Evolutionary conservation across 2,888 invertebrate species (phyloP).

Genomic region (Brachyptera risi): DNA sequence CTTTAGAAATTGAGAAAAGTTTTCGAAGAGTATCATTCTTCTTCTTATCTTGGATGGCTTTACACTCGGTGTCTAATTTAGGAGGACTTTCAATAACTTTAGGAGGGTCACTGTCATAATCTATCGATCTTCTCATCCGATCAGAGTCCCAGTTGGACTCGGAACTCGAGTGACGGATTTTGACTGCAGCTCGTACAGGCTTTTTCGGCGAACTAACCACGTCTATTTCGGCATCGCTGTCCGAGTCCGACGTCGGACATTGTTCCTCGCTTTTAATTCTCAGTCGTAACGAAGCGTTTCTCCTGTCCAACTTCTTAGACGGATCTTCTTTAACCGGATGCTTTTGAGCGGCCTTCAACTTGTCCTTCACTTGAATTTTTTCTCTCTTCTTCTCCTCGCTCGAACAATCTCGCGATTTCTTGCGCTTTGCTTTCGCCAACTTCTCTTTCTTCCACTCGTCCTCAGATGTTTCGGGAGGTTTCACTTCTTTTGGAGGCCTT

Average conservation of each 20-base stretch:
- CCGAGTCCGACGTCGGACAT: constrained; percentile 29
- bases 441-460: constrained; percentile 2
- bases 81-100: constrained; percentile 44
- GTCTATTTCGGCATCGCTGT: constrained; percentile 26
- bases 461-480: neutral
- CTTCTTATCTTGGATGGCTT: constrained; percentile 61
- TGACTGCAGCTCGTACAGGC: no score
- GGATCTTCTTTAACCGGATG: constrained; percentile 1
- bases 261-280: constrained; percentile 26
- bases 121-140: constrained; percentile 3
- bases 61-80: constrained; percentile 49
- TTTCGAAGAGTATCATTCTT: constrained; percentile 64
- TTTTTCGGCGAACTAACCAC: no score
- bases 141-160: constrained; percentile 20
- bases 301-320: constrained; percentile 1
- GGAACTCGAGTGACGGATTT: neutral
- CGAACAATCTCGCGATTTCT: neutral
- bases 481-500: neutral
- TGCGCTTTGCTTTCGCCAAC: neutral
- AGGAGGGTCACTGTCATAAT: constrained; percentile 30
- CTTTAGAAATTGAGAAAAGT: constrained; percentile 48
- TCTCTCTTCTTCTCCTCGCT: constrained; percentile 9
- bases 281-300: constrained; percentile 10
- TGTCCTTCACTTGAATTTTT: constrained; percentile 13
- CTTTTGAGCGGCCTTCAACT: constrained; percentile 6